Base-by-base conservation (phyloP, 1,140 invertebrate species). In the Atta texana region DNA sequence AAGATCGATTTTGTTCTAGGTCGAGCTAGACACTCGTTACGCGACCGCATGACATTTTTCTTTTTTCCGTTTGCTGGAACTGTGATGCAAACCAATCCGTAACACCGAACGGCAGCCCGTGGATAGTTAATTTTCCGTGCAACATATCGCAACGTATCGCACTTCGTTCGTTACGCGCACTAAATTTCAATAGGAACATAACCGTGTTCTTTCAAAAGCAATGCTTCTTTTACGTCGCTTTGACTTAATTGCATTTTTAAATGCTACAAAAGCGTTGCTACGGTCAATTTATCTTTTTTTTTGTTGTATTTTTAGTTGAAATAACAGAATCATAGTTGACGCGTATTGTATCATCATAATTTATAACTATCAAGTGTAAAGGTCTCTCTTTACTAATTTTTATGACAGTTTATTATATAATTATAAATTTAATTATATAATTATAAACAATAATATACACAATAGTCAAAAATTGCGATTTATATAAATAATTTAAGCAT, bases 121-220 rank as follows among this genome's bases (percentile, higher is more conserved):
- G n/a, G 10, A 74, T 74, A 49, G 55, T 72, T 68, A 82, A 74
- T 82, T 82, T 82, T 39, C 53, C 34, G 16, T 44, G 39, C 68
- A 55, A 74, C n/a, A 59, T 72, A 59, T 82, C 53, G 80, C 12
- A 55, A 74, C n/a, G 49, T 72, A 59, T 82, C 53, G 80, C 12
- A 16, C 39, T 57, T 24, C 51, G 31, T 57, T 71, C 24, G 21
- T 72, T 28, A 59, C 34, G 3, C 8, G n/a, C 28, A 69, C 21
- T 53, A 55, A 55, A 39, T 72, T 16, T 10, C 18, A 39, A 31
- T 44, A 55, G 24, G 57, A 44, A n/a, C 24, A 59, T 49, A 72
- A 82, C 24, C 21, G 53, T 16, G 66, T 51, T 8, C 61, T 44
- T 3, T 39, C 21, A 18, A 18, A 44, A 74, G 24, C 53, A 72